Percentiles rank a stretch among this genome's conserved stretches.
Evolutionary conservation across 2,888 invertebrate species (phyloP).

Genomic region (Drosophila merina): DNA sequence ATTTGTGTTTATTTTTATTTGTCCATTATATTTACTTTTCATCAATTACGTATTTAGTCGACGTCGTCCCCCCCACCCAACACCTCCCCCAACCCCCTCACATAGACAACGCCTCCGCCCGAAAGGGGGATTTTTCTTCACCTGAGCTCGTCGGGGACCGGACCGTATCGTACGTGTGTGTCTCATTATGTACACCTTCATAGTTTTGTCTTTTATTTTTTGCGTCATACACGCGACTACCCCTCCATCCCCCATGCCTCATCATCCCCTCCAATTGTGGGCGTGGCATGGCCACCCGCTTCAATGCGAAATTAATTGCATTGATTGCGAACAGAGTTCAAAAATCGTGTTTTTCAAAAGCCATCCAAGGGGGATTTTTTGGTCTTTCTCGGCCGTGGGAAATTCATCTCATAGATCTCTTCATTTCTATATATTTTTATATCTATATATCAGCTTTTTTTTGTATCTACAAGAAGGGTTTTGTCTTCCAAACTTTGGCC

Average conservation of each 20-base stretch:
- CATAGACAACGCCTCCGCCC: constrained; percentile 5
- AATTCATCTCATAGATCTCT: constrained; percentile 14
- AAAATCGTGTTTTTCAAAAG: constrained; percentile 24
- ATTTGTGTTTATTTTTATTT: constrained; percentile 17
- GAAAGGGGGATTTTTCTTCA: constrained; percentile 35
- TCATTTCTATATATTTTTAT: not conserved
- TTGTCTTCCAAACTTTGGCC: not conserved
- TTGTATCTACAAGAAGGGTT: not conserved
- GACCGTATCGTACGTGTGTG: constrained; percentile 2
- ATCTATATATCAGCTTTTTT: not conserved
- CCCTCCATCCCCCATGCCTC: too few species aligned
- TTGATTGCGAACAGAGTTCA: constrained; percentile 25
- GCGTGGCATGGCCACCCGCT: constrained; percentile 4
- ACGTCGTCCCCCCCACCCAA: not conserved
- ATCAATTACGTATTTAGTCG: constrained; percentile 25
- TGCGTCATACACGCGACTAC: constrained; percentile 21
- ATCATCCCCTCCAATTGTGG: not conserved
- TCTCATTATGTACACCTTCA: constrained; percentile 40
- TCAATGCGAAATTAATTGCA: constrained; percentile 45
- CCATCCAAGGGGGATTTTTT: constrained; percentile 26
- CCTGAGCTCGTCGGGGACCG: constrained; percentile 1
- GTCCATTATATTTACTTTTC: constrained; percentile 19
- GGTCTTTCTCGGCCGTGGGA: constrained; percentile 25
- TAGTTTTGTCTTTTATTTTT: constrained; percentile 6
- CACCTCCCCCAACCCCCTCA: not conserved